Conservation (phyloP, 2,113 vertebrate species). For the Neotoma lepida region DNA sequence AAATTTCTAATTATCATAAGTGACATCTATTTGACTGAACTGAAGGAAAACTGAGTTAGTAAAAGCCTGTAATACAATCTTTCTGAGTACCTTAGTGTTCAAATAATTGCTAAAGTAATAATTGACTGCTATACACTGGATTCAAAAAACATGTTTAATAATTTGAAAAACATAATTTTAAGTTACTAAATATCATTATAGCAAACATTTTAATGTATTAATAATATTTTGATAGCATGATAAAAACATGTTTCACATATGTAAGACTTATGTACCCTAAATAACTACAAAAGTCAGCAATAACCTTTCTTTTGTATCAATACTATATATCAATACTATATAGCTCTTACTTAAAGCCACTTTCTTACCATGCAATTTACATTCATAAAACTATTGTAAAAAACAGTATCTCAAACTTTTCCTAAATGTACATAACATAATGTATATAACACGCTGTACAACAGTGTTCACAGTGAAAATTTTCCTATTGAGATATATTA, state of each 20-base stretch:
- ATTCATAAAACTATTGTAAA: not conserved
- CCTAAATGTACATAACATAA: constrained; percentile 15
- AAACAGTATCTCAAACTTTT: constrained; percentile 25
- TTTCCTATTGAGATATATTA: constrained; percentile 49
- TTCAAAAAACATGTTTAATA: not conserved
- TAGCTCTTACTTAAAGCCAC: constrained; percentile 17
- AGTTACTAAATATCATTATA: not conserved
- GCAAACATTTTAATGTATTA: not conserved
- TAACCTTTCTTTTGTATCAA: not conserved
- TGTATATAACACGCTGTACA: not conserved
- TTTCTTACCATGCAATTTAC: constrained; percentile 37
- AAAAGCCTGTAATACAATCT: not conserved
- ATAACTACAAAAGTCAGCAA: not conserved
- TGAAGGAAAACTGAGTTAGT: constrained; percentile 35
- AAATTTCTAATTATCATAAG: constrained; percentile 21
- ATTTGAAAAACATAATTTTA: constrained; percentile 12
- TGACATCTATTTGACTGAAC: not conserved
- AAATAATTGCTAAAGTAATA: constrained; percentile 38
- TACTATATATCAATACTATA: constrained; percentile 14
- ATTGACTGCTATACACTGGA: not conserved
- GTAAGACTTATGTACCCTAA: not conserved
- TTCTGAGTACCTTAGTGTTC: not conserved
- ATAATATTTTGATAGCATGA: constrained; percentile 14
- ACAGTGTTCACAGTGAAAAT: constrained; percentile 25
- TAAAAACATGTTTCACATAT: not conserved